Base-by-base conservation (phyloP, 2,113 vertebrate species). In the Carassius carassius region DNA sequence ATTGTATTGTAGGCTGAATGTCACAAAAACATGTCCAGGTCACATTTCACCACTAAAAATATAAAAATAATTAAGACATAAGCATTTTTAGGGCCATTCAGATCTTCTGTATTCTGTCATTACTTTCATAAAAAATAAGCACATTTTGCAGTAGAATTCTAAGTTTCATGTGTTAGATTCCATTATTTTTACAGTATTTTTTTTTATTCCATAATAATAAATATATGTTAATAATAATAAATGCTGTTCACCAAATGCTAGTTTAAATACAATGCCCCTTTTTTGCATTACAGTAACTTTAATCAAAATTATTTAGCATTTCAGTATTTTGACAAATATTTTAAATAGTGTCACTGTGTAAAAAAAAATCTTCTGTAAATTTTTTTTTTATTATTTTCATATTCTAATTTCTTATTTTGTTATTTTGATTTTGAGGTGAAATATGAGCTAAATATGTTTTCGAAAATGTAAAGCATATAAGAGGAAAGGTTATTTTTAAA, bases 401-500 rank as follows among this genome's bases (percentile, higher is more conserved):
- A n/a, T n/a, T n/a, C 54, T 21, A 10, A 21, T 56, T 29, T 75
- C 13, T 56, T 78, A 13, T 51, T 51, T 54, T 6, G 51, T 54
- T 54, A 1, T 54, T 17, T 16, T 37, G 16, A 60, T n/a, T 78
- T 60, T 62, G 58, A 21, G 16, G 16, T 76, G 1, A 25, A 54
- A 54, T 54, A 51, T 51, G 8, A 11, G 7, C 73, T 16, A 54
- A 14, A 29, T 23, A 49, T 74, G 23, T 76, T 84, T 81, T 85
- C 82, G 19, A 10, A 60, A n/a, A 60, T 60, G 8, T 60, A 60
- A 60, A 11, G 21, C 56, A 58, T 21, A 58, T 9, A 60, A 60
- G 56, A 91, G 62, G 69, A 79, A 12, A 9, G 19, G 62, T 83
- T 19, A 63, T 62, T 65, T 70, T 84, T 77, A 49, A 25, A 79